Conservation (phyloP, 2,113 vertebrate species). For the Tapirus terrestris region DNA sequence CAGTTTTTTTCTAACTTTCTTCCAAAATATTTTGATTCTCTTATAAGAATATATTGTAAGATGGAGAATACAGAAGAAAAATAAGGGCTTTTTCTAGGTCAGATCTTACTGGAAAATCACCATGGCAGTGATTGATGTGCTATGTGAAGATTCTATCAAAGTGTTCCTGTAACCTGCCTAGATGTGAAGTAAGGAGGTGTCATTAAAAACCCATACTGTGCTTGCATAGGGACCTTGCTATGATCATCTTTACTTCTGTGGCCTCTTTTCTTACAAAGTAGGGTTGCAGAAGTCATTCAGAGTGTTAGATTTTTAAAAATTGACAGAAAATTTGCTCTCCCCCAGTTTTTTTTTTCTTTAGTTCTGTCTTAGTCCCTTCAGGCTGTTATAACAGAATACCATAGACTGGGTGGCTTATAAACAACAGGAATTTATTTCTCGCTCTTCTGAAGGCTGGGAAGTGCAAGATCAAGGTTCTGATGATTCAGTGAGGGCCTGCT, state of each 20-base stretch:
- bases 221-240: not conserved
- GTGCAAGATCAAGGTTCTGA: not conserved
- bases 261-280: not conserved
- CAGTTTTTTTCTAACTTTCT: not conserved
- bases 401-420: not conserved
- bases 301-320: not conserved
- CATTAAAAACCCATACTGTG: not conserved
- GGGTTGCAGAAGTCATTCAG: not conserved
- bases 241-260: not conserved
- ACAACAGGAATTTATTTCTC: not conserved
- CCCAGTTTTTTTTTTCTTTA: not conserved
- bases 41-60: not conserved
- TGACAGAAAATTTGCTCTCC: not conserved
- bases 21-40: slow-evolving; percentile 64
- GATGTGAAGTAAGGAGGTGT: not conserved
- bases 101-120: slow-evolving; percentile 54
- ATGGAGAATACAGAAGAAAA: slow-evolving; percentile 11
- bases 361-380: not conserved
- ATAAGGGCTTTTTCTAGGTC: slow-evolving; percentile 63
- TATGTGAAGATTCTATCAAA: not conserved
- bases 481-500: not conserved
- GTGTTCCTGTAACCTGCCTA: not conserved
- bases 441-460: not conserved
- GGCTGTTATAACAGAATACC: not conserved
- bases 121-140: slow-evolving; percentile 15